Base-by-base conservation (phyloP, 2,888 invertebrate species). In the Pimpla rufipes region DNA sequence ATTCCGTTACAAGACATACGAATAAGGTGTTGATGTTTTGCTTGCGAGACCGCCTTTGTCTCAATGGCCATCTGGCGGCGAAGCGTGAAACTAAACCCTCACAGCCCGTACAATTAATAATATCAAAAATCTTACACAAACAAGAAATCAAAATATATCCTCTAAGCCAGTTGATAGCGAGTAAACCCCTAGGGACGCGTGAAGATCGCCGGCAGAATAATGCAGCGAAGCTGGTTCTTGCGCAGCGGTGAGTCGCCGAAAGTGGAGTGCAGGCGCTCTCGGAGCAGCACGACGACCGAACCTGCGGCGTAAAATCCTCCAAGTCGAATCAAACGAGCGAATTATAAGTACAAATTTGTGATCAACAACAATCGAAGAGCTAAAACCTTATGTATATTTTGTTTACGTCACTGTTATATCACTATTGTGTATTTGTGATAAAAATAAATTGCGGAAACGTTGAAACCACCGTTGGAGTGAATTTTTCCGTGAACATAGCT, bases 401-500 rank as follows among this genome's bases (percentile, higher is more conserved):
- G 42, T 55, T 37, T 16, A 59, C 37, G 37, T 59, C 35, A 37
- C 10, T 40, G n/a, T 57, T n/a, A 52, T 21, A 70, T 16, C 11
- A 42, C 23, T 40, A 23, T 55, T 21, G 7, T 71, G 42, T 71
- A 3, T 71, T 42, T 16, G 1, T 55, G 11, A 16, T 3, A 57
- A 71, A 29, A 57, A 71, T 57, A 71, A 57, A 57, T 29, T 23
- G 10, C 23, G 10, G n/a, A 55, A 55, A 57, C 37, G 62, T 40
- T 16, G 18, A 16, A 37, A n/a, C 23, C 23, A n/a, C 23, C 23
- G 8, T 13, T 7, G 2, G 47, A 47, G 11, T 47, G 2, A n/a
- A 47, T 59, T 70, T 16, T 16, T 40, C 40, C 13, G 13, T 4
- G 21, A 4, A 21, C 55, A 42, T 13, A 40, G 70, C 42, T 40